Evolutionary conservation across 1,140 invertebrate genomes (phyloP), one percentile per base, ranked within the genome.

Genomic region (Cotesia glomerata): DNA sequence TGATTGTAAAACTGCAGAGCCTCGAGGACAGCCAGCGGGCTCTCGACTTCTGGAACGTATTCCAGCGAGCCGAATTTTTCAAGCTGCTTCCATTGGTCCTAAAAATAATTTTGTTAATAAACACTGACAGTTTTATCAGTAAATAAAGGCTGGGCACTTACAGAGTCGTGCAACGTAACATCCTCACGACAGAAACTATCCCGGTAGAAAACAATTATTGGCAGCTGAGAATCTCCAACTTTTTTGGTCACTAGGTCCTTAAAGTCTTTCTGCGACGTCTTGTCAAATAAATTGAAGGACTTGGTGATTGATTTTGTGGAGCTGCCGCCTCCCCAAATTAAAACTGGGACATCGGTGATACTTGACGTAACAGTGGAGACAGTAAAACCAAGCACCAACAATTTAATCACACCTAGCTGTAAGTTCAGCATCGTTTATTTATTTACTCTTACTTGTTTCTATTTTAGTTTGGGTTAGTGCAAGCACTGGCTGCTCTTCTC

Each of bases 171-270:
- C 26, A 79, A 74, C 0, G 69, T 79, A 34, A 87, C 63, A 73
- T 87, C 84, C 35, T 87, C 86, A 4, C 75, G 49, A 52, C 85
- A 86, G 0, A 86, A 72, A 69, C 81, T 81, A 2, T 83, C 76
- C 65, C 72, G 80, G 8, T 81, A 74, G 39, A 82, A 81, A 11
- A 85, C 75, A 13, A 84, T 59, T 5, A 84, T 4, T 4, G 77
- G 76, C n/a, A 62, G 63, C 8, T 71, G 72, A 13, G 18, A 54
- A 56, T 59, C 56, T 26, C 75, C 76, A 32, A 82, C 56, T 62
- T 69, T 76, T 36, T 78, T 73, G n/a, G 36, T 52, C 2, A 83
- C 45, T 51, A 80, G 74, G 14, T 69, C 39, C 26, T 76, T 72
- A 56, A 84, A 83, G 67, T 82, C 79, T 11, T 68, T 4, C 59